A percentile compares a stretch with the other conserved stretches of the same genome.
Conservation (phyloP, 2,113 vertebrate genomes). For the Danionella cerebrum region DNA sequence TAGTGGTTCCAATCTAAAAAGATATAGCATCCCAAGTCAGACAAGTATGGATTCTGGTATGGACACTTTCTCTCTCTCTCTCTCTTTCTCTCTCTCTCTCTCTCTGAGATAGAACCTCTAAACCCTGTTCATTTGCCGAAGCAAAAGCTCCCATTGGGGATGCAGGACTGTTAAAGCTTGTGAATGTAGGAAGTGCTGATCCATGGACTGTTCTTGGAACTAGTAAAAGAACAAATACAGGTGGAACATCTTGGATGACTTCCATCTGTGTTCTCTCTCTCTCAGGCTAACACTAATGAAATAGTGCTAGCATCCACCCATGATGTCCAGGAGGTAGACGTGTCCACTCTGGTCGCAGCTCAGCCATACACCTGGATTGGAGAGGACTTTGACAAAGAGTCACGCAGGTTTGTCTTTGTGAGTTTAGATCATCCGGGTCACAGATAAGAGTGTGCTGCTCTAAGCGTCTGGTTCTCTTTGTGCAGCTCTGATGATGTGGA, state of each 20-base stretch:
- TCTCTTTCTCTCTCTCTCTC: no score
- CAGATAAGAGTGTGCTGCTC: background rate
- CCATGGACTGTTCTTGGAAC: no score
- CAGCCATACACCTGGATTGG: slow-evolving; percentile 96
- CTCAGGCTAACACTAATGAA: slow-evolving; percentile 85
- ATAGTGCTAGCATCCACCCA: slow-evolving; percentile 96
- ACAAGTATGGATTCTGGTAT: no score
- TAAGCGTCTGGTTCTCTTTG: background rate
- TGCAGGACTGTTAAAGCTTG: no score
- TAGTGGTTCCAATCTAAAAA: no score
- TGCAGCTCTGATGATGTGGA: slow-evolving; percentile 90
- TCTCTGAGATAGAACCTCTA: no score
- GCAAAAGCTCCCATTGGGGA: no score
- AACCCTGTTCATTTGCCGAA: no score
- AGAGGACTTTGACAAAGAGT: slow-evolving; percentile 93
- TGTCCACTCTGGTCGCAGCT: slow-evolving; percentile 81
- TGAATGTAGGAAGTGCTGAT: no score
- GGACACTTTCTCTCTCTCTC: no score
- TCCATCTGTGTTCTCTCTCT: background rate
- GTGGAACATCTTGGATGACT: background rate
- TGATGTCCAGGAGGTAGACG: slow-evolving; percentile 94
- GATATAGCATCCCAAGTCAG: no score
- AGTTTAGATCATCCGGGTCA: background rate
- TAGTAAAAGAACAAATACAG: no score
- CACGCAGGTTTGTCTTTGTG: slow-evolving; percentile 74